A percentile compares a stretch with the other conserved stretches of the same genome.
These are phyloP conservation scores for Anadara kagoshimensis DNA, from an alignment of 1,140 invertebrate species.

Conservation along the genomic window DNA sequence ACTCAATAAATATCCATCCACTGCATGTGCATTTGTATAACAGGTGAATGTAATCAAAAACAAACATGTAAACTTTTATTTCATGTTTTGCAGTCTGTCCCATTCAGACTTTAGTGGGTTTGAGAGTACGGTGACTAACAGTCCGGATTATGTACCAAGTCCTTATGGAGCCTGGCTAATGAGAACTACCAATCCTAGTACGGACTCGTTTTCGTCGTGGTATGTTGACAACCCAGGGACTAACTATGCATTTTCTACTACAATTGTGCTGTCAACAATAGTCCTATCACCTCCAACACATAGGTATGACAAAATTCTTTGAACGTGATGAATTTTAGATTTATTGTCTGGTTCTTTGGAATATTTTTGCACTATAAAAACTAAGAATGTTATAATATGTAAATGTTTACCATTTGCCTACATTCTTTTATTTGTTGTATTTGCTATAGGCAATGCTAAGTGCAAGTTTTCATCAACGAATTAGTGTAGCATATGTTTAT, in stretches of 20 bases:
- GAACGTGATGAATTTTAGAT: background rate
- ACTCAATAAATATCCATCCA: too few relatives aligned
- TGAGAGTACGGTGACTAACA: slow-evolving; percentile 14
- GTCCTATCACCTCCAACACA: slow-evolving; percentile 23
- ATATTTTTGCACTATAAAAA: too few relatives aligned
- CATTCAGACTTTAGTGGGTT: slow-evolving; percentile 49
- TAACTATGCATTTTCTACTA: slow-evolving; percentile 29
- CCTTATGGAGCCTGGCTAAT: slow-evolving; percentile 51
- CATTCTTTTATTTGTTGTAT: too few relatives aligned
- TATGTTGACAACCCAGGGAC: slow-evolving; percentile 33
- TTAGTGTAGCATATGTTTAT: too few relatives aligned
- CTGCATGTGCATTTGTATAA: too few relatives aligned
- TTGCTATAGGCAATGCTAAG: too few relatives aligned
- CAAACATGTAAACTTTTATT: too few relatives aligned
- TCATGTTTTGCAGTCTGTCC: slow-evolving; percentile 31
- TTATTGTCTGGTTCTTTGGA: background rate
- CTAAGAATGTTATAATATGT: too few relatives aligned
- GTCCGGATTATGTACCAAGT: slow-evolving; percentile 47
- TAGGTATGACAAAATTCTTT: slow-evolving; percentile 28
- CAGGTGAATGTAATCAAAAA: too few relatives aligned
- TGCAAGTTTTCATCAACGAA: too few relatives aligned
- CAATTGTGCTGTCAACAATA: slow-evolving; percentile 21
- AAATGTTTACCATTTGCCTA: too few relatives aligned
- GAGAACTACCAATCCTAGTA: slow-evolving; percentile 32
- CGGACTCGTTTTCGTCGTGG: slow-evolving; percentile 49